Conservation (phyloP, 2,888 invertebrate genomes). For the Anorthoa munda region DNA sequence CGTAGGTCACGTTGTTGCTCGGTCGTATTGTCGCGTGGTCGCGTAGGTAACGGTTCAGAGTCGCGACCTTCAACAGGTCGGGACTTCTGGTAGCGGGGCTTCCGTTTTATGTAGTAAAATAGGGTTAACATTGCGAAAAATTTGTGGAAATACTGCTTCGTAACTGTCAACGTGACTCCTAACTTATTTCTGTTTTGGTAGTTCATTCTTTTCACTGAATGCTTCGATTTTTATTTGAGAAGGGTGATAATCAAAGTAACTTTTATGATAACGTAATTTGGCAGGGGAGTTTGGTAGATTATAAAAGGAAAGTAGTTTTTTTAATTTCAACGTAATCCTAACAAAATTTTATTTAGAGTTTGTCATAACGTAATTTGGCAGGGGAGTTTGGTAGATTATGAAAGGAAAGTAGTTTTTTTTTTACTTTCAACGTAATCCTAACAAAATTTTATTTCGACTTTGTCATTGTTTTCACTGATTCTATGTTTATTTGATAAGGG, state of each 20-base stretch:
- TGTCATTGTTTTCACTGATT: not conserved
- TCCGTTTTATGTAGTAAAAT: slow-evolving; percentile 25
- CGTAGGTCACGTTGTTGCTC: slow-evolving; percentile 12
- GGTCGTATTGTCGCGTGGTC: not conserved
- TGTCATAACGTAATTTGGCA: not conserved
- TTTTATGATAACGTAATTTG: not conserved
- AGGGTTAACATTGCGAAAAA: slow-evolving; percentile 16
- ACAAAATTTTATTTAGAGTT: no score
- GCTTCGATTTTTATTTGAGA: not conserved
- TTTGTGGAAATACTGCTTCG: slow-evolving; percentile 16
- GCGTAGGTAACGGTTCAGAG: not conserved
- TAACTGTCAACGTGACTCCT: slow-evolving; percentile 9
- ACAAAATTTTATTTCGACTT: no score
- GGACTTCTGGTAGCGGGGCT: slow-evolving; percentile 30
- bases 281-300: not conserved
- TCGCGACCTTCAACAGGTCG: slow-evolving; percentile 43
- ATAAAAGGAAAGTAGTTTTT: not conserved
- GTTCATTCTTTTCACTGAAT: slow-evolving; percentile 1
- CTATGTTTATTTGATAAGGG: not conserved
- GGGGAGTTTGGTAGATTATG: not conserved
- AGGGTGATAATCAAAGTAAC: not conserved
- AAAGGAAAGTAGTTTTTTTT: not conserved
- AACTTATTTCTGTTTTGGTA: slow-evolving; percentile 13
- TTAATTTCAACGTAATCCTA: no score
- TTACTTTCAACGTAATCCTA: no score